phyloP scores from a whole-genome alignment of 2,797 vertebrate genomes.

The Sebastes iracundus region DNA sequence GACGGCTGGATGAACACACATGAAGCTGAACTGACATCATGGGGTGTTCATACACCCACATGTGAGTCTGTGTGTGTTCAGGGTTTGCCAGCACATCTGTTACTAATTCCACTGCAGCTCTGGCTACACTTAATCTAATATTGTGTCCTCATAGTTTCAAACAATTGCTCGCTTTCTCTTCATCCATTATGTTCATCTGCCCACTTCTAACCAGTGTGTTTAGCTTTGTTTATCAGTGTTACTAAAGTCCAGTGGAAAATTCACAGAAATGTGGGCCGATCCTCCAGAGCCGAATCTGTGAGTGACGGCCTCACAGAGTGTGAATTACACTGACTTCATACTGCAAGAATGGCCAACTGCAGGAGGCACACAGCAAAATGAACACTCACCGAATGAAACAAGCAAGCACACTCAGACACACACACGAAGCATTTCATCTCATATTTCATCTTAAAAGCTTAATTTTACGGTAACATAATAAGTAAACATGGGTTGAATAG shows the following conservation, averaged over 20 bases:
- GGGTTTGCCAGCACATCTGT: constrained; percentile 73
- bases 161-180: background rate
- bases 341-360: constrained; percentile 63
- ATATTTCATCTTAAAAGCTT: background rate
- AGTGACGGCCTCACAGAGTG: constrained; percentile 30
- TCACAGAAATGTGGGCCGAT: constrained; percentile 21
- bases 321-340: constrained; percentile 73
- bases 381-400: background rate
- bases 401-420: background rate
- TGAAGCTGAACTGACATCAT: constrained; percentile 30
- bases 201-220: background rate
- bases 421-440: background rate
- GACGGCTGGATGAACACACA: constrained; percentile 9
- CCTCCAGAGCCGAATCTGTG: constrained; percentile 36
- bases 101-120: constrained; percentile 65
- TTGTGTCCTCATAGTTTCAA: constrained; percentile 28
- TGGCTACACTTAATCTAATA: constrained; percentile 47
- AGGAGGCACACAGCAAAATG: background rate
- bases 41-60: background rate
- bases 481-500: background rate
- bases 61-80: constrained; percentile 14
- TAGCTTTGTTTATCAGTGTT: constrained; percentile 14
- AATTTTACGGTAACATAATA: background rate
- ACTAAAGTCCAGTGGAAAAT: constrained; percentile 29
- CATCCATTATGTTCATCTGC: constrained; percentile 6